Base-by-base conservation (phyloP, 1,140 invertebrate genomes). In the Zaprionus davidi region DNA sequence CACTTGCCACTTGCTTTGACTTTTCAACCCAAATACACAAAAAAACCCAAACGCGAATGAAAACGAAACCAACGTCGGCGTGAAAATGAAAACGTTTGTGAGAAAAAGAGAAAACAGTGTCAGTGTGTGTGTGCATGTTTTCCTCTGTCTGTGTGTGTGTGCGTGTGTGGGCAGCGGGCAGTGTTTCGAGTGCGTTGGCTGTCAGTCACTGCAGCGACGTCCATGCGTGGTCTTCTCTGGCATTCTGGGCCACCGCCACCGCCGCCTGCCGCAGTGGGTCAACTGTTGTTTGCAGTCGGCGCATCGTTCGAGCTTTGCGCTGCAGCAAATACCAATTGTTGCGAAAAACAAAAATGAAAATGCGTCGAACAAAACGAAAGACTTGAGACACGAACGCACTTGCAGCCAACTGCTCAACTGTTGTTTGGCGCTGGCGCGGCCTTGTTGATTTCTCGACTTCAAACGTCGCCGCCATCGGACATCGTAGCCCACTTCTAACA, bases 331-430 rank as follows among this genome's bases (percentile, higher is more conserved):
- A 41, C 22, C 24, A 56, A 59, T 69, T 36, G 20, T 20, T 58
- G 20, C 24, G 31, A 60, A 68, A 62, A 38, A 55, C 31, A 34
- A 53, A 68, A 36, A 44, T 22, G 9, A 55, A 15, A 59, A 31
- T 63, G 66, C 44, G 34, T 58, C 55, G 63, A 73, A 85, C 49
- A 64, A 72, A 84, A 71, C 78, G 74, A 83, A 88, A 87, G 83
- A 87, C 84, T 87, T 60, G 62, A 70, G 84, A 72, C 78, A 87
- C 84, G 74, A 87, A 83, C 83, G 76, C 84, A 87, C 84, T 88
- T 88, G 82, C 65, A 71, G 59, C 67, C 70, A 34, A 41, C 20
- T 55, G 51, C 63, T 66, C 28, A 31, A 31, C 31, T 34, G 9
- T 34, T 34, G 44, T 60, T 56, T 17, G n/a, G 41, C 6, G 2